A percentile compares a stretch with the other conserved stretches of the same genome.
phyloP scores from a whole-genome alignment of 2,113 vertebrate species.

The Agelaius tricolor region DNA sequence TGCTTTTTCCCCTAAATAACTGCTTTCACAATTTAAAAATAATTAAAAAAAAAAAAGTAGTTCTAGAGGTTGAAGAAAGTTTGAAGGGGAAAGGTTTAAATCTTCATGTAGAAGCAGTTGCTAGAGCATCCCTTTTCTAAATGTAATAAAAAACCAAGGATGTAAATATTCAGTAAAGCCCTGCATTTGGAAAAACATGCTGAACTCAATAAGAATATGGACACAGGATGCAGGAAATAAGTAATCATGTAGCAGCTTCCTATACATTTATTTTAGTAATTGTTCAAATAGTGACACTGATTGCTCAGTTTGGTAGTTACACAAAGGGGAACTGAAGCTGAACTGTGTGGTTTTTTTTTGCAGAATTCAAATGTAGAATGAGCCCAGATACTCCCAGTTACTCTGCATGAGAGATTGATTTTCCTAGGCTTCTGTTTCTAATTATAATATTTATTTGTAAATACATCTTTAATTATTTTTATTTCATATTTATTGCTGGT shows the following conservation, averaged over 20 bases:
- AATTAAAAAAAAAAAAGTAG: not conserved
- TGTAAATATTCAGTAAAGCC: not conserved
- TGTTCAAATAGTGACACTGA: slow-evolving; percentile 11
- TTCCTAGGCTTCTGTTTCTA: not conserved
- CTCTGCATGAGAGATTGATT: accelerated
- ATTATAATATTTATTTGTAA: not conserved
- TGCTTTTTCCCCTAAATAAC: not conserved
- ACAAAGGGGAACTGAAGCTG: not conserved
- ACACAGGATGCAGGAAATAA: not conserved
- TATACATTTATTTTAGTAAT: slow-evolving; percentile 1
- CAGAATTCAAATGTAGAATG: not conserved
- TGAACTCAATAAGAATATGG: slow-evolving; percentile 19
- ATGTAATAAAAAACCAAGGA: not conserved
- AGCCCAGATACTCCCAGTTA: not conserved
- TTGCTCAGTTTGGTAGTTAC: not conserved
- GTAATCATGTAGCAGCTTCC: slow-evolving; percentile 6
- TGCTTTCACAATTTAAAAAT: not conserved
- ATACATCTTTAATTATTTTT: not conserved
- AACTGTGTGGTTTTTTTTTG: not conserved
- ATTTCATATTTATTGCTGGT: not conserved
- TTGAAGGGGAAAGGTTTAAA: not conserved
- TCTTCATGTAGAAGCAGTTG: not conserved
- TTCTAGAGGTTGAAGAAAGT: not conserved
- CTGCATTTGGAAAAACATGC: not conserved
- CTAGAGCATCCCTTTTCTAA: not conserved